phyloP scores from a whole-genome alignment of 1,140 invertebrate species.

The Drosophila sechellia region DNA sequence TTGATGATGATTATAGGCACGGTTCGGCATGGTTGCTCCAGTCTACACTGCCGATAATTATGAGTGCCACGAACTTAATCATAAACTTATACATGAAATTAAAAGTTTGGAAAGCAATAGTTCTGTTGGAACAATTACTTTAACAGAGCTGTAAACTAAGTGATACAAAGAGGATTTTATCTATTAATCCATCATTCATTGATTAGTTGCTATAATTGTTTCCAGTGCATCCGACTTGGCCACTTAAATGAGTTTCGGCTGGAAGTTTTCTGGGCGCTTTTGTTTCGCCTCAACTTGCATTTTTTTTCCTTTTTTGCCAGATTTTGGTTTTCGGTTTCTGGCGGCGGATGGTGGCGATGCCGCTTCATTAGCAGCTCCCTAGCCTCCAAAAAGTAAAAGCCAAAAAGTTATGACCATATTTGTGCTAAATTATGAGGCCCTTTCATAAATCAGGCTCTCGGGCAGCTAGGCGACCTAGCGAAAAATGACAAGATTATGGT shows the following conservation, averaged over 20 bases:
- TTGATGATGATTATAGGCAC: slow-evolving; percentile 72
- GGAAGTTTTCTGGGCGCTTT: slow-evolving; percentile 7
- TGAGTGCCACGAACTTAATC: too few species aligned
- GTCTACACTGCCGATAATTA: slow-evolving; percentile 2
- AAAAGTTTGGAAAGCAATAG: too few species aligned
- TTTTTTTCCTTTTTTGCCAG: too few species aligned
- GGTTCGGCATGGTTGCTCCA: slow-evolving; percentile 20
- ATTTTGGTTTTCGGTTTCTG: slow-evolving; percentile 41
- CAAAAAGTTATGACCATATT: slow-evolving; percentile 78
- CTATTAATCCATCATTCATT: too few species aligned
- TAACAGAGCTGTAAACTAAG: too few species aligned
- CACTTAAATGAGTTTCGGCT: slow-evolving; percentile 63
- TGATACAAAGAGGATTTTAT: too few species aligned
- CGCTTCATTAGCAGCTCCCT: slow-evolving; percentile 65
- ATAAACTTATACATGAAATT: background rate
- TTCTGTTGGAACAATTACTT: too few species aligned
- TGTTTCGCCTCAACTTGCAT: slow-evolving; percentile 7
- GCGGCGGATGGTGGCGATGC: slow-evolving; percentile 8
- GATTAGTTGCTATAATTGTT: background rate
- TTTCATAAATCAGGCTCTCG: slow-evolving; percentile 70
- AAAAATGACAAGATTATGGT: slow-evolving; percentile 47
- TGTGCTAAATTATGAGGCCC: slow-evolving; percentile 78
- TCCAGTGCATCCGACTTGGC: slow-evolving; percentile 4
- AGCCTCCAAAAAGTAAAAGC: slow-evolving; percentile 68
- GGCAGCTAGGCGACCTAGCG: slow-evolving; percentile 52